A percentile compares a stretch with the other conserved stretches of the same genome.
These are phyloP conservation scores for Stenodema calcarata DNA, from an alignment of 2,888 invertebrate species.

Conservation along the genomic window DNA sequence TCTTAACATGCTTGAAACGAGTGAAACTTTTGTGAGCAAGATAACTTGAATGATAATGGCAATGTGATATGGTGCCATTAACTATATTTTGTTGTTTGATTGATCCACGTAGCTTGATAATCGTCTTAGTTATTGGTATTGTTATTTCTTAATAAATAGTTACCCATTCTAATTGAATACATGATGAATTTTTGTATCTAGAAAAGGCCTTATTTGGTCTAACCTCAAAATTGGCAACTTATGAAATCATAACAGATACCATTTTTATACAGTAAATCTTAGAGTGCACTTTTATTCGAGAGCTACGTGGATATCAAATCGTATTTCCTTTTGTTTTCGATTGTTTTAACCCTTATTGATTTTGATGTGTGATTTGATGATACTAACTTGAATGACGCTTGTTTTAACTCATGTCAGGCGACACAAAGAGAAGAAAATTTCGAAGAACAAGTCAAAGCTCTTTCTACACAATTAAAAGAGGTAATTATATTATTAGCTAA, in stretches of 20 bases:
- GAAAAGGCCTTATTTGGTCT: too few species aligned
- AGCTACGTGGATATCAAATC: background rate
- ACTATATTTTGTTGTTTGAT: too few species aligned
- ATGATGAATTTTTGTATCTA: too few species aligned
- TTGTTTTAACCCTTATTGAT: slow-evolving; percentile 58
- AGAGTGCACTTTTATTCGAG: too few species aligned
- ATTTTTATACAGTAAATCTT: too few species aligned
- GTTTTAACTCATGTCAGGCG: slow-evolving; percentile 70
- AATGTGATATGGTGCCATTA: background rate
- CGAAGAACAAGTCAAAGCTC: slow-evolving; percentile 87
- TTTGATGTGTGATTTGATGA: background rate
- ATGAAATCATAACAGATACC: too few species aligned
- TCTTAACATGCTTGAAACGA: background rate
- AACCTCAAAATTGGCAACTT: too few species aligned
- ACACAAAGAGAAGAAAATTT: slow-evolving; percentile 94
- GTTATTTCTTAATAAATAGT: too few species aligned
- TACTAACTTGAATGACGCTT: slow-evolving; percentile 31
- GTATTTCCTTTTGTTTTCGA: slow-evolving; percentile 54
- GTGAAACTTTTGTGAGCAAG: background rate
- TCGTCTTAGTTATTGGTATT: too few species aligned
- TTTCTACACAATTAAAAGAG: slow-evolving; percentile 91
- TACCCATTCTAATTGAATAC: too few species aligned
- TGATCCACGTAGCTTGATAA: too few species aligned
- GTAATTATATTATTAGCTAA: slow-evolving; percentile 64
- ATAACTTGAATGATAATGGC: background rate